These are phyloP conservation scores for Tinamus guttatus DNA, from an alignment of 2,113 vertebrate species.

Conservation along the genomic window DNA sequence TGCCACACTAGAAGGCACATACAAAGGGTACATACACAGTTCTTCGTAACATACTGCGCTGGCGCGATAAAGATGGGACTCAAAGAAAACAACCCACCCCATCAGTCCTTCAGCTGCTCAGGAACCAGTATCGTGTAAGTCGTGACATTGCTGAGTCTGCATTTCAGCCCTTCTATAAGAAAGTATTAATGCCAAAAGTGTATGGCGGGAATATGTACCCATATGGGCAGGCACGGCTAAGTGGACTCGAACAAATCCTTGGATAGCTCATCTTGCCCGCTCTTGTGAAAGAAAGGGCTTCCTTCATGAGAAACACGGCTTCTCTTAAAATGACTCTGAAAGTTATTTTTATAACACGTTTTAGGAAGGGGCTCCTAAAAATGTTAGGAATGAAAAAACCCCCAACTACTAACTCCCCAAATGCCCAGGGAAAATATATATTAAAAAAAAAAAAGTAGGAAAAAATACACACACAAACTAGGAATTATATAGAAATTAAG, in stretches of 20 bases:
- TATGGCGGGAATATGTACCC: fast-evolving
- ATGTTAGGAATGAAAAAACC: not conserved
- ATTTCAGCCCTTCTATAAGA: not conserved
- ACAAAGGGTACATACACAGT: no score
- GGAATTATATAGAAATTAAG: not conserved
- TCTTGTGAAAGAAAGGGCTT: no score
- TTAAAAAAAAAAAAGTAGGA: no score
- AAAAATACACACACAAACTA: not conserved
- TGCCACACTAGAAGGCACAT: not conserved
- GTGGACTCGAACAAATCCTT: not conserved
- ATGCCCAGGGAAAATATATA: not conserved
- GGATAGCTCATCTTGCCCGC: not conserved
- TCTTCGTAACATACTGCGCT: not conserved
- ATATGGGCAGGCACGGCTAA: not conserved
- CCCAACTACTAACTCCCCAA: not conserved
- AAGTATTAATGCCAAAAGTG: not conserved
- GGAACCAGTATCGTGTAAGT: not conserved
- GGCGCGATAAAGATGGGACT: not conserved
- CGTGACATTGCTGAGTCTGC: not conserved
- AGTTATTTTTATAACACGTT: not conserved
- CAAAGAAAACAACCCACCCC: fast-evolving
- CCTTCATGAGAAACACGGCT: not conserved
- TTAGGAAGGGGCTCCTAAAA: not conserved
- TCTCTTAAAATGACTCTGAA: not conserved
- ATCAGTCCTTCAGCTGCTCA: not conserved